phyloP scores from a whole-genome alignment of 2,888 invertebrate species.

The Heliconius charithonia region DNA sequence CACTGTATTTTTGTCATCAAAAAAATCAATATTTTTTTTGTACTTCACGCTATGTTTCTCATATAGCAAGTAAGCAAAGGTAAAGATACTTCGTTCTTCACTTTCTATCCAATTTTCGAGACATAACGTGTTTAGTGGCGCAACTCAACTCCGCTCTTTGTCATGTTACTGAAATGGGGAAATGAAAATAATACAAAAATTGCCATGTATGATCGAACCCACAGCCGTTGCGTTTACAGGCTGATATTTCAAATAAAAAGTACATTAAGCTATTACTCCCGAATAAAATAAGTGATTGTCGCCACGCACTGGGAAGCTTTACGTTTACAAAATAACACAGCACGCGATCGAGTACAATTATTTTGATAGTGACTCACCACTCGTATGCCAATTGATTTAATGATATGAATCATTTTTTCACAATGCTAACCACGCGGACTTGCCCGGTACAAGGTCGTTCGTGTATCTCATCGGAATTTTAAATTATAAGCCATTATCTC shows the following conservation, averaged over 20 bases:
- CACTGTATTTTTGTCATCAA: too few relatives aligned
- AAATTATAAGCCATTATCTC: conserved; percentile 54
- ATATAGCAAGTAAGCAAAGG: too few relatives aligned
- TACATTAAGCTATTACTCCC: not conserved
- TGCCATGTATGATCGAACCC: not conserved
- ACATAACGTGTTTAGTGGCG: not conserved
- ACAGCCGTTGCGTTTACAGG: not conserved
- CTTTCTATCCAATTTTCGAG: too few relatives aligned
- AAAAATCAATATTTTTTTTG: too few relatives aligned
- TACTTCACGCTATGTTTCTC: too few relatives aligned
- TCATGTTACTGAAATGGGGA: too few relatives aligned
- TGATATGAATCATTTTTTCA: conserved; percentile 66
- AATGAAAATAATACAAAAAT: not conserved
- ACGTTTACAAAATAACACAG: conserved; percentile 43
- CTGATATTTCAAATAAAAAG: not conserved
- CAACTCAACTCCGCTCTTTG: not conserved
- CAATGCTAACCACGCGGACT: conserved; percentile 66
- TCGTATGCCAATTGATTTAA: conserved; percentile 56
- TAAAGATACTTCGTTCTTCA: too few relatives aligned
- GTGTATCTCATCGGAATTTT: conserved; percentile 61
- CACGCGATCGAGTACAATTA: conserved; percentile 47
- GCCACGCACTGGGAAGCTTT: conserved; percentile 8
- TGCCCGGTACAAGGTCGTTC: conserved; percentile 55
- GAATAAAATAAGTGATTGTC: not conserved
- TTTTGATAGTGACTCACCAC: conserved; percentile 59